Evolutionary conservation across 2,113 vertebrate genomes (phyloP).

Genomic region (Muscicapa adusta): DNA sequence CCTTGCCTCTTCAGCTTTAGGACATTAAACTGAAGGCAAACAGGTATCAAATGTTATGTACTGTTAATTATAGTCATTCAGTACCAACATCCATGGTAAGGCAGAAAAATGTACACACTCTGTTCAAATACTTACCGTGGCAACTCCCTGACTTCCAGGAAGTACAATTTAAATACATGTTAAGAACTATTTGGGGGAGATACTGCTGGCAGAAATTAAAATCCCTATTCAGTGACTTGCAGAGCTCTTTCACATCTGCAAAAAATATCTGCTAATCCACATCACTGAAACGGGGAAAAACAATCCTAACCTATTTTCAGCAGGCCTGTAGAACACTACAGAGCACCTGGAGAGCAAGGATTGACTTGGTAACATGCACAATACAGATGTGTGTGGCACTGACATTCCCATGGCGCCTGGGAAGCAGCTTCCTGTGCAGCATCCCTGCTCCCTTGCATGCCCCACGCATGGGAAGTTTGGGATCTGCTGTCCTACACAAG

Average conservation of each 20-base stretch:
- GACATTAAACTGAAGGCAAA: not conserved
- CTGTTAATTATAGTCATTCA: not conserved
- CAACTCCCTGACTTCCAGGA: not conserved
- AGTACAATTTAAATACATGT: not conserved
- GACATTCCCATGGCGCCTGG: not conserved
- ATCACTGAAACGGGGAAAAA: not conserved
- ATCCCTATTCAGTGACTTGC: not conserved
- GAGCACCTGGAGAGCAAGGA: not conserved
- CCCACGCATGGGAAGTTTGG: accelerated
- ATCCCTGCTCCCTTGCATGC: accelerated
- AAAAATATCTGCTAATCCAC: not conserved
- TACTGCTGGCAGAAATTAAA: not conserved
- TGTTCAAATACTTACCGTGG: not conserved
- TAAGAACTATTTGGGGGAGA: not conserved
- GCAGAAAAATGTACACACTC: not conserved
- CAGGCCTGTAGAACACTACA: accelerated
- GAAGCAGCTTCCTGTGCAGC: accelerated
- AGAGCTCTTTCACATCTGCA: not conserved
- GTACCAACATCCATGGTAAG: not conserved
- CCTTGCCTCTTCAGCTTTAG: not conserved
- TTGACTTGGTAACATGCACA: accelerated
- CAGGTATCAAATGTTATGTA: not conserved
- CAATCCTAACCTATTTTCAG: not conserved
- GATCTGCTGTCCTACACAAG: not conserved
- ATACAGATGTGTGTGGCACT: accelerated